Evolutionary conservation across 2,797 vertebrate genomes (phyloP).

Genomic region (Myiothlypis coronata): DNA sequence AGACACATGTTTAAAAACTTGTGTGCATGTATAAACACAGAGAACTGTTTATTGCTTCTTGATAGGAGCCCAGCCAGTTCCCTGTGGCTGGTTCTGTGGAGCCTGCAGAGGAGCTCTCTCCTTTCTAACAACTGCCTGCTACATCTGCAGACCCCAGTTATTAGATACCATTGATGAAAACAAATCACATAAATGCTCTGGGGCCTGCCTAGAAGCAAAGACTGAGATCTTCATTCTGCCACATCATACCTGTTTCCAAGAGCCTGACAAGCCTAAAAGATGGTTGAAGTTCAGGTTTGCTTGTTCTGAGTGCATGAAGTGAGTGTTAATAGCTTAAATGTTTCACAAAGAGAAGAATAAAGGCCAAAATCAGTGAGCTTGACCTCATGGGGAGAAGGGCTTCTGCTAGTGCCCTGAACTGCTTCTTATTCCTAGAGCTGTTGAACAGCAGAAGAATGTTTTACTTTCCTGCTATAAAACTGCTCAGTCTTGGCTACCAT

Average conservation of each 20-base stretch:
- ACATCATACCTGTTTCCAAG: not conserved
- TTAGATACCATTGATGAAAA: not conserved
- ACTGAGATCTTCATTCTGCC: not conserved
- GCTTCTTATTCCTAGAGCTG: not conserved
- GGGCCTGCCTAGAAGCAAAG: not conserved
- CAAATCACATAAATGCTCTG: not conserved
- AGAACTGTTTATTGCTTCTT: not conserved
- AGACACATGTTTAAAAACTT: fast-evolving
- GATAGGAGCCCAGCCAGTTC: not conserved
- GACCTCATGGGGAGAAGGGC: not conserved
- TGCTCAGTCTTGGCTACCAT: not conserved
- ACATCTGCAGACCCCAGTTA: not conserved
- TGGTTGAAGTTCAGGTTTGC: not conserved
- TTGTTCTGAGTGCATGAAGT: not conserved
- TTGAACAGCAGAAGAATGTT: not conserved
- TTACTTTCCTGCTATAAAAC: not conserved
- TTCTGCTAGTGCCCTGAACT: not conserved
- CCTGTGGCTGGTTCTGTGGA: not conserved
- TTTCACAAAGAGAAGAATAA: not conserved
- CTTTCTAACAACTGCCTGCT: not conserved
- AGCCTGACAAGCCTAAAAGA: not conserved
- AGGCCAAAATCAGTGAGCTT: not conserved
- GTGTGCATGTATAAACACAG: fast-evolving
- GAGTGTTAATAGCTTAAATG: not conserved
- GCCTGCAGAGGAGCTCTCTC: not conserved